Evolutionary conservation across 1,140 invertebrate species (phyloP), one percentile per base, ranked within the genome.

Genomic region (Contarinia nasturtii): DNA sequence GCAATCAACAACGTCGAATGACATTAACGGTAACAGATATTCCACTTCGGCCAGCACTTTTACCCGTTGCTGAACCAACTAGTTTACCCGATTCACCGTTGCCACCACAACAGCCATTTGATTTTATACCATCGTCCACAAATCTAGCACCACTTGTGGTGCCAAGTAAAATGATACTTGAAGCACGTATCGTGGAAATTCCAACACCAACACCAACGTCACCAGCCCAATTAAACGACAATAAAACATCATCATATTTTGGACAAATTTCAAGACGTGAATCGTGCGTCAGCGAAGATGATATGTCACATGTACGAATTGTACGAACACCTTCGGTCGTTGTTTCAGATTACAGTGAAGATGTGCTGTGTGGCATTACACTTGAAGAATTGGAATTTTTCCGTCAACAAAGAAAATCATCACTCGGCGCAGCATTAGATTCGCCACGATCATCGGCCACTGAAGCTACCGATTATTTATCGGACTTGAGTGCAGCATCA

Each of bases 271-370:
- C 58, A 0, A 50, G 61, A 2, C 60, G 61, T 15, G 60, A 63
- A 7, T 61, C 60, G 18, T 57, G 59, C 7, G 58, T 60, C 33
- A 63, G 59, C 36, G 57, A 53, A 33, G 53, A 54, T 36, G 48
- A 33, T 21, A 33, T 27, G 0, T 3, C 10, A 3, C 38, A 61
- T 12, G 67, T 67, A 3, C 67, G 80, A 1, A 80, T 74, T 53
- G 79, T 80, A 56, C 61, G 82, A 27, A 85, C 82, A 0, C 82
- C 84, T 0, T 84, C 80, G 17, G 82, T 87, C 15, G 82, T 87
- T 2, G 79, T 87, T 1, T 85, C 81, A 53, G 84, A 87, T 59
- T 84, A 85, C 55, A 84, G 80, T 0, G 82, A 86, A 56, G 81
- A 82, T 51, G 67, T 75, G 17, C 69, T 70, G 7, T 68, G 74